Evolutionary conservation across 1,140 invertebrate genomes (phyloP), one percentile per base, ranked within the genome.

Genomic region (Drosophila trapezifrons): DNA sequence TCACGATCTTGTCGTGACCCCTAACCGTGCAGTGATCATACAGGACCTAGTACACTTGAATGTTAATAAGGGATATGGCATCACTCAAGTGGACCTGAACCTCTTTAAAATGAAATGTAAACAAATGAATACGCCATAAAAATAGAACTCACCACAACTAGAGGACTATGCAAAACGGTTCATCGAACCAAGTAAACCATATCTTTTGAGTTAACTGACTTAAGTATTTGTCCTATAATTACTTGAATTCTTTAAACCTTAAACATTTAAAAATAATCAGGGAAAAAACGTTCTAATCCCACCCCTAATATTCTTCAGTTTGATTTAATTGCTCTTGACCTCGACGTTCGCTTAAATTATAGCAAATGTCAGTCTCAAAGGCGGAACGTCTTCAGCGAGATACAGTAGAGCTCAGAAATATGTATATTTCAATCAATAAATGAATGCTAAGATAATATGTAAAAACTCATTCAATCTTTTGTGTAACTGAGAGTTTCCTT

Each of bases 11-110:
- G 4, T 3, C 4, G 38, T 55, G 4, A 43, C 4, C 5, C 20
- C 0, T 17, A 15, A 15, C 10, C 27, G 27, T 12, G n/a, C 51
- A 8, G 0, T 42, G 25, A 10, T 49, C 18, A 22, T 73, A 20
- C 72, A 73, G 71, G 69, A 73, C 13, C 32, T 73, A 2, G 29
- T 73, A 9, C n/a, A 35, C 6, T 27, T 73, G 13, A 35, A 57
- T 35, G 6, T 10, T 5, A 75, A 75, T 18, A 67, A 75, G 10
- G 42, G 10, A 0, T 40, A 12, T 15, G 2, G 3, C 3, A 51
- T 63, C 1, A 40, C 12, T 13, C 1, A 2, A 9, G 0, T 0
- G 2, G 1, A 17, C 0, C 12, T 70, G 13, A 12, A 0, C 0
- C 3, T 1, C 13, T 42, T 57, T 17, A 57, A 37, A 38, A 6